Conservation (phyloP, 2,888 invertebrate genomes). For the Drosophila mimica region DNA sequence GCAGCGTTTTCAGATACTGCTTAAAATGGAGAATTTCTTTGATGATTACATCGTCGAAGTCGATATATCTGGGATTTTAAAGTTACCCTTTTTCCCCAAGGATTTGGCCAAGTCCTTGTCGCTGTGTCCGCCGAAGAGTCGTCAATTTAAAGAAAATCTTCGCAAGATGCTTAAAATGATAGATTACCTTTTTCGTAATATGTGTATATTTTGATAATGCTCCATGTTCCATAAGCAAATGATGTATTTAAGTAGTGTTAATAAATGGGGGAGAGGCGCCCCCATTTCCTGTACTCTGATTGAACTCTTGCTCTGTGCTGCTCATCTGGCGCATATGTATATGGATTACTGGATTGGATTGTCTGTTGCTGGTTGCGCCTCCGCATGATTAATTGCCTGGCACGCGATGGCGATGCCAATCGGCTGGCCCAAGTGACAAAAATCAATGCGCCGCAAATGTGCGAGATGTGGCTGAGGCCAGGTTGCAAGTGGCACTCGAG, state of each 20-base stretch:
- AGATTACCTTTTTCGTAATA: neutral
- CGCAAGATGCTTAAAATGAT: neutral
- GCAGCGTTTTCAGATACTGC: too few species aligned
- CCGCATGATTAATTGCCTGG: conserved; percentile 67
- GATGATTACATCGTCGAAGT: too few species aligned
- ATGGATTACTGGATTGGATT: conserved; percentile 1
- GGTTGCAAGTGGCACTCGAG: conserved; percentile 35
- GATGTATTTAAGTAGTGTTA: neutral
- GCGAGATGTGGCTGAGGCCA: conserved; percentile 47
- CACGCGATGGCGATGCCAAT: conserved; percentile 75
- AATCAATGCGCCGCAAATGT: conserved; percentile 76
- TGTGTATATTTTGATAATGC: fast-evolving
- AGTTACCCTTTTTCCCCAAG: neutral
- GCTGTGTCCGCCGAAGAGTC: neutral
- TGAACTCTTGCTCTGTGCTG: neutral
- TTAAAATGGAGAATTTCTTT: neutral
- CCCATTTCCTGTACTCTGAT: neutral
- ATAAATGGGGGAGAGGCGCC: neutral
- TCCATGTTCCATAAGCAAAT: neutral
- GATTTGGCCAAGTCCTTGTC: neutral
- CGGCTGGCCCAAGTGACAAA: conserved; percentile 70
- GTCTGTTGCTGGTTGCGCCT: conserved; percentile 17
- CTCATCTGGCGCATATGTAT: conserved; percentile 16
- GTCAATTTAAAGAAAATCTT: neutral
- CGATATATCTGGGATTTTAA: fast-evolving